phyloP scores from a whole-genome alignment of 2,888 invertebrate genomes.

The Pachydiplax longipennis region DNA sequence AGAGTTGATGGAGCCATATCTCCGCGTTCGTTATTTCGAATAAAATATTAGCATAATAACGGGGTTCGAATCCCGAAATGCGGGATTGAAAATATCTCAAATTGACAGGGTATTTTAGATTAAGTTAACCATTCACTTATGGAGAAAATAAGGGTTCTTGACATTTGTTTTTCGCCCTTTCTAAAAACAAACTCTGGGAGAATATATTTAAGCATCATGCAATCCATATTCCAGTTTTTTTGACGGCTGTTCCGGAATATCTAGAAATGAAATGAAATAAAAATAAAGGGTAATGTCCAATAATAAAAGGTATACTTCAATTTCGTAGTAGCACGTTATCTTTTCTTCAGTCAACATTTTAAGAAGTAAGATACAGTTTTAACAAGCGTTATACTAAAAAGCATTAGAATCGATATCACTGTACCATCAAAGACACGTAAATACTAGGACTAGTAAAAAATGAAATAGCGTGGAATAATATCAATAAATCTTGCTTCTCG shows the following conservation, averaged over 20 bases:
- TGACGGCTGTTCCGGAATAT: background rate
- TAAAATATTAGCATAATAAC: conserved; percentile 21
- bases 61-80: background rate
- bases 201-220: background rate
- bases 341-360: too few species aligned
- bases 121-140: background rate
- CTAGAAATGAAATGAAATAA: too few species aligned
- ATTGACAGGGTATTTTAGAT: background rate
- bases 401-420: too few species aligned
- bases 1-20: conserved; percentile 5
- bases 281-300: too few species aligned
- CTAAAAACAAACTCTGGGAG: background rate
- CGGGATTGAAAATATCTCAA: background rate
- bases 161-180: conserved; percentile 11
- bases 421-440: too few species aligned
- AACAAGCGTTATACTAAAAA: too few species aligned
- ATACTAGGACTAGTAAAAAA: too few species aligned
- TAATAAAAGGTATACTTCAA: too few species aligned
- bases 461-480: too few species aligned
- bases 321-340: too few species aligned
- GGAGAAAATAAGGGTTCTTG: background rate
- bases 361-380: too few species aligned
- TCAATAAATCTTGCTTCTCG: too few species aligned
- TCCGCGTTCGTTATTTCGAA: background rate
- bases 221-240: background rate